Percentiles rank a stretch among this genome's conserved stretches.
These are phyloP conservation scores for Acanthopagrus latus DNA, from an alignment of 2,797 vertebrate species.

Conservation along the genomic window DNA sequence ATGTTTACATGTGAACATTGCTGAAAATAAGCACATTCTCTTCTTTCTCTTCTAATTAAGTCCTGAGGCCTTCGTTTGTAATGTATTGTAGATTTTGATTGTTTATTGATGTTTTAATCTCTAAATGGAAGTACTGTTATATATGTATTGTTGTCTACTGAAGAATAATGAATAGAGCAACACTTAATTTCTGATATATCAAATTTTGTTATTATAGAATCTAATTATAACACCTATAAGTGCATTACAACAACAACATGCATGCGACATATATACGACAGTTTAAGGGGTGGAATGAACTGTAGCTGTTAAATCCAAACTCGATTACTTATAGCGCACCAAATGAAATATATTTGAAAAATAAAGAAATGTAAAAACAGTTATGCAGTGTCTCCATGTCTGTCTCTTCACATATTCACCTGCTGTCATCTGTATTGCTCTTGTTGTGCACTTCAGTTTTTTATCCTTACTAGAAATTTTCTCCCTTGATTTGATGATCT, in stretches of 20 bases:
- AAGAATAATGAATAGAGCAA: slow-evolving; percentile 48
- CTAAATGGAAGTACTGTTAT: slow-evolving; percentile 70
- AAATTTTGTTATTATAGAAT: slow-evolving; percentile 57
- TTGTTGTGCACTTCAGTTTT: neutral
- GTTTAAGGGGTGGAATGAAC: slow-evolving; percentile 63
- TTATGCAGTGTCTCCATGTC: slow-evolving; percentile 18
- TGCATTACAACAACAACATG: slow-evolving; percentile 68
- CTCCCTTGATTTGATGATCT: neutral
- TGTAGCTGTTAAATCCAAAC: slow-evolving; percentile 70
- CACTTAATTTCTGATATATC: slow-evolving; percentile 55
- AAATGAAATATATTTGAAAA: slow-evolving; percentile 76
- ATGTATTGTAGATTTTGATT: slow-evolving; percentile 64
- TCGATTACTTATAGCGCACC: slow-evolving; percentile 64
- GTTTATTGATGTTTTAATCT: slow-evolving; percentile 60
- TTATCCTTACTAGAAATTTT: neutral
- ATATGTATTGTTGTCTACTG: slow-evolving; percentile 57
- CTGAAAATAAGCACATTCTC: slow-evolving; percentile 82
- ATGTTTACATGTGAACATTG: slow-evolving; percentile 87
- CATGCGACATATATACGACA: slow-evolving; percentile 44
- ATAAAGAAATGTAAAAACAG: slow-evolving; percentile 66
- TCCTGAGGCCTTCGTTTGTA: slow-evolving; percentile 81
- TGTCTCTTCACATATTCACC: neutral
- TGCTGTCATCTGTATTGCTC: neutral
- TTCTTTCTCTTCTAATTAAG: slow-evolving; percentile 71
- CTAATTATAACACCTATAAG: slow-evolving; percentile 65